phyloP scores from a whole-genome alignment of 2,888 invertebrate genomes.

The Drosophila diplacantha region DNA sequence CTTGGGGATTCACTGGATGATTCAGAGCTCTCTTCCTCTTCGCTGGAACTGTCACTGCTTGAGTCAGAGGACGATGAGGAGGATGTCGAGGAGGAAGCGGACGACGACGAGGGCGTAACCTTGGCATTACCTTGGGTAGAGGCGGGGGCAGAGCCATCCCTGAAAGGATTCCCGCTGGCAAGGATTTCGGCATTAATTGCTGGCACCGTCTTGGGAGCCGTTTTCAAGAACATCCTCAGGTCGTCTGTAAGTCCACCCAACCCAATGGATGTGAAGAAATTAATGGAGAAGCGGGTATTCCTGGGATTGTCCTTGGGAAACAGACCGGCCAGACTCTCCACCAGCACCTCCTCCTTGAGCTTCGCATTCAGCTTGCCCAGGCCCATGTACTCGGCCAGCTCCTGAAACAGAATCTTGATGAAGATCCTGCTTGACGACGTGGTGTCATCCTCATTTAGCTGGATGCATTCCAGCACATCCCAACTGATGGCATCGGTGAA shows the following conservation, averaged over 20 bases:
- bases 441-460: slow-evolving; percentile 97
- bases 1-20: slow-evolving; percentile 57
- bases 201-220: slow-evolving; percentile 76
- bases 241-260: slow-evolving; percentile 97
- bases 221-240: slow-evolving; percentile 90
- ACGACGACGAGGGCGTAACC: slow-evolving; percentile 16
- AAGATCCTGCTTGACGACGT: slow-evolving; percentile 98
- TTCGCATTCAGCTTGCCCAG: slow-evolving; percentile 92
- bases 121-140: slow-evolving; percentile 37
- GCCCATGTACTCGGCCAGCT: slow-evolving; percentile 97
- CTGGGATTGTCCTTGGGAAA: slow-evolving; percentile 97
- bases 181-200: slow-evolving; percentile 75
- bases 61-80: slow-evolving; percentile 46
- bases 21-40: slow-evolving; percentile 34
- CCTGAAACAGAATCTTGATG: slow-evolving; percentile 98
- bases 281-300: slow-evolving; percentile 97
- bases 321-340: slow-evolving; percentile 91
- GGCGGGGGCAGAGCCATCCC: slow-evolving; percentile 44
- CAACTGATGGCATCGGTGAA: slow-evolving; percentile 98
- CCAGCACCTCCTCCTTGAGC: slow-evolving; percentile 91
- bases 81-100: slow-evolving; percentile 21
- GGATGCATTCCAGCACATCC: slow-evolving; percentile 93
- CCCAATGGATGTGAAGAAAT: slow-evolving; percentile 98
- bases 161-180: slow-evolving; percentile 66
- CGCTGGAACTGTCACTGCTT: slow-evolving; percentile 52